Percentiles rank a stretch among this genome's conserved stretches.
Conservation (phyloP, 2,888 invertebrate species). For the Diplazon laetatorius region DNA sequence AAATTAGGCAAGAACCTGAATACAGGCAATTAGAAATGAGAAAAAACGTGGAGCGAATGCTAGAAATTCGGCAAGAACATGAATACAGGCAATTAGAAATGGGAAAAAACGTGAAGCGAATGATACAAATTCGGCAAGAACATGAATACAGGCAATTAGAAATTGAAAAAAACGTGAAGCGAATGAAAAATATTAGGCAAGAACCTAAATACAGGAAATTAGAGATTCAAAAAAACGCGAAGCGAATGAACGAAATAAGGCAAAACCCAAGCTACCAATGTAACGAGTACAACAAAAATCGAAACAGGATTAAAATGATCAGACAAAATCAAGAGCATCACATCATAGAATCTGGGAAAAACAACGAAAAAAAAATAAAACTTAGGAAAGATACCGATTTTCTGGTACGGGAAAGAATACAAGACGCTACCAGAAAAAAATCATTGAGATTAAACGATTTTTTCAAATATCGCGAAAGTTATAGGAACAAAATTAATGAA, state of each 20-base stretch:
- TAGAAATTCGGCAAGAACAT: not conserved
- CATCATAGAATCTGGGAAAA: not conserved
- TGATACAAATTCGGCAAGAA: constrained; percentile 19
- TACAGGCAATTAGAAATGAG: not conserved
- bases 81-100: not conserved
- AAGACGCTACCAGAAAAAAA: constrained; percentile 1
- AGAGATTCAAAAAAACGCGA: not conserved
- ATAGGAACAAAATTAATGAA: constrained; percentile 4
- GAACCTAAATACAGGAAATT: constrained; percentile 9
- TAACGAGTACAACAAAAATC: not conserved
- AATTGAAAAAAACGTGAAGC: not conserved
- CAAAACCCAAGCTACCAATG: not conserved
- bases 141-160: not conserved
- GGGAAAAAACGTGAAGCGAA: constrained; percentile 5
- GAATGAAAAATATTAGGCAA: not conserved
- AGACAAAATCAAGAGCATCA: not conserved
- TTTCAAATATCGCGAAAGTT: constrained; percentile 12
- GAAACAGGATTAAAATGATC: not conserved
- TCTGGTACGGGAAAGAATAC: not conserved
- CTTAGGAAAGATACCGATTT: not conserved
- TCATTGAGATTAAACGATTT: constrained; percentile 8
- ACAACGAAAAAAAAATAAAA: not conserved
- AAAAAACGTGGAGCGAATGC: constrained; percentile 16
- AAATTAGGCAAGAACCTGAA: no score
- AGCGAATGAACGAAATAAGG: not conserved